Evolutionary conservation across 2,113 vertebrate species (phyloP).

Genomic region (Maccullochella peelii): DNA sequence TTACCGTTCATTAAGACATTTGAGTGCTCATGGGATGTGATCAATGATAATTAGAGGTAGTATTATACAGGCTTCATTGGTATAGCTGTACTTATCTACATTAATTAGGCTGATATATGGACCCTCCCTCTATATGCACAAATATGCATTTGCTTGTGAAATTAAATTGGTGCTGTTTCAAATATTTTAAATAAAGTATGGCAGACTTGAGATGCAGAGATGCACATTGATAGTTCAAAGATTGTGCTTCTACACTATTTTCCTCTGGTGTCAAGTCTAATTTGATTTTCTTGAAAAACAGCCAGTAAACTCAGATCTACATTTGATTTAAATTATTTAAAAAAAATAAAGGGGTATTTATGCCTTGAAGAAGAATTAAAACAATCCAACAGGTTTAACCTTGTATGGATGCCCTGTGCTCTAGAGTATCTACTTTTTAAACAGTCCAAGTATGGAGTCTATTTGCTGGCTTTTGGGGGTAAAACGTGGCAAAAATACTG

Average conservation of each 20-base stretch:
- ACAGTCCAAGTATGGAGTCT: conserved; percentile 37
- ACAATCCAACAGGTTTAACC: conserved; percentile 41
- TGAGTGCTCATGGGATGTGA: conserved; percentile 48
- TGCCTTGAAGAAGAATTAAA: background rate
- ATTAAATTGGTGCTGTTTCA: background rate
- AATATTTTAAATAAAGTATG: background rate
- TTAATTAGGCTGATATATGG: conserved; percentile 52
- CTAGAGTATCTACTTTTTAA: conserved; percentile 34
- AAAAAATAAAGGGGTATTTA: background rate
- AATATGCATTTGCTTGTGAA: conserved; percentile 11
- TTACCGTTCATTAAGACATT: conserved; percentile 61
- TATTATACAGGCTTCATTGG: conserved; percentile 45
- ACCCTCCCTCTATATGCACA: conserved; percentile 13
- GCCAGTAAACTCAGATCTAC: background rate
- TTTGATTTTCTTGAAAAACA: conserved; percentile 8
- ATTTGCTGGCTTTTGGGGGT: conserved; percentile 43
- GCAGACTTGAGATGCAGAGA: background rate
- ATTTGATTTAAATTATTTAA: background rate
- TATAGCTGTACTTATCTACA: conserved; percentile 41
- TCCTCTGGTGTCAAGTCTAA: conserved; percentile 2
- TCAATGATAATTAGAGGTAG: conserved; percentile 55
- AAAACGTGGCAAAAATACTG: conserved; percentile 55
- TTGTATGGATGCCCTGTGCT: conserved; percentile 40
- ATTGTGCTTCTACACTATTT: background rate
- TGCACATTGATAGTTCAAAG: background rate